phyloP scores from a whole-genome alignment of 2,113 vertebrate species.

The Engraulis encrasicolus region DNA sequence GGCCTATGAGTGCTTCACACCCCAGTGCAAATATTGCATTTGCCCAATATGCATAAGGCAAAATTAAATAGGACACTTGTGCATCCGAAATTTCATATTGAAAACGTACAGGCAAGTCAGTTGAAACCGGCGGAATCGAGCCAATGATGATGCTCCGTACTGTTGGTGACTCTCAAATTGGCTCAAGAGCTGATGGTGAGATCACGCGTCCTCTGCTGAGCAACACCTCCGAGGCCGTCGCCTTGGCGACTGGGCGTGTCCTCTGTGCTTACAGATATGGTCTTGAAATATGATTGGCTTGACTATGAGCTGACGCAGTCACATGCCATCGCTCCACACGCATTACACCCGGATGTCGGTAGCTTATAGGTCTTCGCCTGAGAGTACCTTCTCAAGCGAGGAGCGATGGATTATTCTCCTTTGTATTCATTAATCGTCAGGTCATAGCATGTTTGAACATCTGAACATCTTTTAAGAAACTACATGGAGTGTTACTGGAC shows the following conservation, averaged over 20 bases:
- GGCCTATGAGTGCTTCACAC: too few relatives aligned
- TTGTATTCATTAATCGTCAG: not conserved
- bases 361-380: conserved; percentile 15
- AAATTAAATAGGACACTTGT: not conserved
- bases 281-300: conserved; percentile 66
- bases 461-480: not conserved
- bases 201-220: conserved; percentile 58
- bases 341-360: conserved; percentile 25
- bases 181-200: conserved; percentile 58
- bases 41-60: too few relatives aligned
- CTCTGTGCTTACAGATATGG: not conserved
- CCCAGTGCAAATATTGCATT: too few relatives aligned
- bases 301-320: conserved; percentile 59
- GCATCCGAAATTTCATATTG: not conserved
- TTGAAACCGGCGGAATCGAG: not conserved
- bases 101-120: not conserved
- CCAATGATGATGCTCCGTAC: not conserved
- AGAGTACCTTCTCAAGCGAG: conserved; percentile 26
- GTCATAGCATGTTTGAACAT: not conserved
- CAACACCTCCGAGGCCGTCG: conserved; percentile 49
- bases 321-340: conserved; percentile 68
- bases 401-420: conserved; percentile 23
- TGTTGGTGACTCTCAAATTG: conserved; percentile 30
- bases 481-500: not conserved
- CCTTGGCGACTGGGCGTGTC: conserved; percentile 63